Evolutionary conservation across 2,113 vertebrate genomes (phyloP), one percentile per base, ranked within the genome.

Genomic region (Epinephelus moara): DNA sequence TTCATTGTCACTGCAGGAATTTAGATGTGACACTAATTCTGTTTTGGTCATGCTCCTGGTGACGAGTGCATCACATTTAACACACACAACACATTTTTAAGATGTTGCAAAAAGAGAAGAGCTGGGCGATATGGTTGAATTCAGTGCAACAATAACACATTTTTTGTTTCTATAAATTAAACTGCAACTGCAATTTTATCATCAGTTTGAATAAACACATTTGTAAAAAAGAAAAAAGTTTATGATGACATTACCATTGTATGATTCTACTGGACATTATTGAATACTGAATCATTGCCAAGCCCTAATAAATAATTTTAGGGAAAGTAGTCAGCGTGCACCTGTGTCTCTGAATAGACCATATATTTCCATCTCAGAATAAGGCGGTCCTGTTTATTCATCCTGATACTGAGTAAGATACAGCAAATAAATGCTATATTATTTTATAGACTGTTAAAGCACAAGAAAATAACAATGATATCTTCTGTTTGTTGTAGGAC

Each of bases 401-500:
- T 47, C 19, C 2, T 42, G 11, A 61, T 33, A 25, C 64, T n/a
- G 53, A 55, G 21, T 33, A 18, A 15, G 19, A 33, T 61, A 9
- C 30, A 3, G 6, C 50, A 37, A 30, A 63, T 40, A 70, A 52
- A 52, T 78, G 0, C 12, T 61, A 21, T 17, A 52, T 50, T 45
- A 50, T 72, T 57, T 30, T 47, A 23, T 15, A 3, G n/a, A 25
- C 30, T 4, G 18, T 30, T 23, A 13, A 63, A 64, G n/a, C 45
- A n/a, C 17, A 23, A 50, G 13, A 10, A 45, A 8, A 27, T 7
- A 18, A 25, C 25, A 42, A 25, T 40, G 13, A 42, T 49, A 19
- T 75, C 3, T 18, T 71, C 18, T 73, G 12, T 79, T 82, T 83
- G 11, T 75, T 84, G 4, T 23, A 94, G 94, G 93, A 85, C 80